Conservation (phyloP, 2,113 vertebrate genomes). For the Pomatostomus ruficeps region DNA sequence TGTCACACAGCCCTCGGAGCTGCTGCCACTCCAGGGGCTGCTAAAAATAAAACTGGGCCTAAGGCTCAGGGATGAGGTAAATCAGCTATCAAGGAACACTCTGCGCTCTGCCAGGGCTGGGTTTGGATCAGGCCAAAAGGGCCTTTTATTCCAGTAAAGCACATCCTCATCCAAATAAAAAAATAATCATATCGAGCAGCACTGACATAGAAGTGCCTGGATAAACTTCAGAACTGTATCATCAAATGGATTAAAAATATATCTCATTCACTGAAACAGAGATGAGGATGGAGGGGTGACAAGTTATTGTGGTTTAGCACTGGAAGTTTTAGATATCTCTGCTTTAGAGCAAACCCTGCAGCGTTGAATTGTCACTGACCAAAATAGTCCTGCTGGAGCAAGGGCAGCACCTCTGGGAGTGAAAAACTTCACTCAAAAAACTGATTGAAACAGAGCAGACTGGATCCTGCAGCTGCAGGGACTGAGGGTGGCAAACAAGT, state of each 20-base stretch:
- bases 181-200: neutral
- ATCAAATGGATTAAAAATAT: slow-evolving; percentile 15
- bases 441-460: neutral
- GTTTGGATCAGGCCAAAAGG: slow-evolving; percentile 8
- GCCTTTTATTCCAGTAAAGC: neutral
- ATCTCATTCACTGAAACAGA: neutral
- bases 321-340: neutral
- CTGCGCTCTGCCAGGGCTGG: neutral
- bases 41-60: slow-evolving; percentile 32
- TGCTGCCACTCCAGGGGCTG: neutral
- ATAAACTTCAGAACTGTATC: neutral
- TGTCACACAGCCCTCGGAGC: slow-evolving; percentile 8
- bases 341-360: neutral
- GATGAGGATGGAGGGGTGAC: neutral
- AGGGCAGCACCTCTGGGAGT: neutral
- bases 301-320: neutral
- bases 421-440: neutral
- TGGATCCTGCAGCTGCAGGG: neutral
- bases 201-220: neutral
- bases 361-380: slow-evolving; percentile 1
- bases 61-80: slow-evolving; percentile 2
- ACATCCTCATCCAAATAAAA: neutral
- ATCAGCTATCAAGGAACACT: slow-evolving; percentile 43
- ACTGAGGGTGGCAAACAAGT: neutral
- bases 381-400: neutral